phyloP scores from a whole-genome alignment of 2,797 vertebrate species.

The Parotocinclus haroldoi region DNA sequence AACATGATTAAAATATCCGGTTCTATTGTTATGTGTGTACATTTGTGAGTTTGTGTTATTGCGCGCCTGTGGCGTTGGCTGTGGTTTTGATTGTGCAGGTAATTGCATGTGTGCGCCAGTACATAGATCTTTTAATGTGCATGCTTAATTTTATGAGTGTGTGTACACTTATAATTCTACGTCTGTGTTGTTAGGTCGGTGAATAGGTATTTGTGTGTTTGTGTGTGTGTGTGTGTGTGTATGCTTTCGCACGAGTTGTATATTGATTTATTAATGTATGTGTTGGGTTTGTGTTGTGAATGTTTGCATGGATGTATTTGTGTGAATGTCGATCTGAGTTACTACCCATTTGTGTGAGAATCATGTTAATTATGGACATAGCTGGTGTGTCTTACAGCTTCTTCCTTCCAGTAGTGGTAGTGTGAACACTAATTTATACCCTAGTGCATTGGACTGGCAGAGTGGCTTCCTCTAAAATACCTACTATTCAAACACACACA shows the following conservation, averaged over 20 bases:
- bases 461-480: conserved; percentile 46
- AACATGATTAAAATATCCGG: too few species aligned
- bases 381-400: conserved; percentile 37
- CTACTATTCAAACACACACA: conserved; percentile 30
- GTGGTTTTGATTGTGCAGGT: too few species aligned
- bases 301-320: too few species aligned
- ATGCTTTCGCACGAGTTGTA: too few species aligned
- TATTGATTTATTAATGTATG: too few species aligned
- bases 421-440: conserved; percentile 56
- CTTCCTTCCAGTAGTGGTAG: conserved; percentile 32
- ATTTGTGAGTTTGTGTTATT: too few species aligned
- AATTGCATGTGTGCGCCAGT: background rate
- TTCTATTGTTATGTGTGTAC: too few species aligned
- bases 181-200: background rate
- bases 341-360: too few species aligned
- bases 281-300: too few species aligned
- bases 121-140: background rate
- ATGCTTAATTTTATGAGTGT: background rate
- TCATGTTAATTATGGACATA: conserved; percentile 47
- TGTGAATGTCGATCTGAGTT: too few species aligned
- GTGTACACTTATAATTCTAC: background rate
- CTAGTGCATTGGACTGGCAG: conserved; percentile 46
- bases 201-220: background rate
- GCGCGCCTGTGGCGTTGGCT: too few species aligned
- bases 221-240: conserved; percentile 27